phyloP scores from a whole-genome alignment of 2,113 vertebrate species.

The Dinomys branickii region DNA sequence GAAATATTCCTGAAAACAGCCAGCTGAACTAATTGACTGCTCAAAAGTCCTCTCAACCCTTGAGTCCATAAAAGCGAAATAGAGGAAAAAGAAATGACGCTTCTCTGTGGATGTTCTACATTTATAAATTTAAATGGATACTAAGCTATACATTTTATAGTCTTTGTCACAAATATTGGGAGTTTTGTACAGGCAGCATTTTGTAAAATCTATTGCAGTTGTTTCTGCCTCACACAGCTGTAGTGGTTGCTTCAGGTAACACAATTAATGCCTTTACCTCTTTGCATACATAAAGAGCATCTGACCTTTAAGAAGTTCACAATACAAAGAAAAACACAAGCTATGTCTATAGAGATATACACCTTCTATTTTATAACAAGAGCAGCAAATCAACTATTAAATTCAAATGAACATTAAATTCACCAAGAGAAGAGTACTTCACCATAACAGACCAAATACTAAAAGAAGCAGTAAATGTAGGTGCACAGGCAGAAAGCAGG shows the following conservation, averaged over 20 bases:
- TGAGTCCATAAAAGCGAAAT: not conserved
- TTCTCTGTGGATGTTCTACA: not conserved
- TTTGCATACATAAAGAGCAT: not conserved
- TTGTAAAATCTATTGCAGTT: not conserved
- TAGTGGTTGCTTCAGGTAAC: conserved; percentile 37
- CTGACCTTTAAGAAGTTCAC: not conserved
- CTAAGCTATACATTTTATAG: not conserved
- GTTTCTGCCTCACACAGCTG: not conserved
- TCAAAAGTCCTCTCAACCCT: not conserved
- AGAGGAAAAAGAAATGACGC: not conserved
- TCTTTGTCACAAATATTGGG: not conserved
- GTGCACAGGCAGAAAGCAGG: not conserved
- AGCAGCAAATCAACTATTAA: not conserved
- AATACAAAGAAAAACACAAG: not conserved
- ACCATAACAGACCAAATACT: not conserved
- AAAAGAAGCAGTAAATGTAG: not conserved
- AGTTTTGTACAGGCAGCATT: conserved; percentile 13
- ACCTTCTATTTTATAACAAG: conserved; percentile 1
- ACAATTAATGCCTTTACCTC: not conserved
- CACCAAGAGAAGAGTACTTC: not conserved
- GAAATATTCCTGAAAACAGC: not conserved
- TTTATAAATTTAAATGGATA: not conserved
- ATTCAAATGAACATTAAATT: not conserved
- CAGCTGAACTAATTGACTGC: not conserved
- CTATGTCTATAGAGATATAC: not conserved